A percentile compares a stretch with the other conserved stretches of the same genome.
These are phyloP conservation scores for Staurois parvus DNA, from an alignment of 2,797 vertebrate species.

Conservation along the genomic window DNA sequence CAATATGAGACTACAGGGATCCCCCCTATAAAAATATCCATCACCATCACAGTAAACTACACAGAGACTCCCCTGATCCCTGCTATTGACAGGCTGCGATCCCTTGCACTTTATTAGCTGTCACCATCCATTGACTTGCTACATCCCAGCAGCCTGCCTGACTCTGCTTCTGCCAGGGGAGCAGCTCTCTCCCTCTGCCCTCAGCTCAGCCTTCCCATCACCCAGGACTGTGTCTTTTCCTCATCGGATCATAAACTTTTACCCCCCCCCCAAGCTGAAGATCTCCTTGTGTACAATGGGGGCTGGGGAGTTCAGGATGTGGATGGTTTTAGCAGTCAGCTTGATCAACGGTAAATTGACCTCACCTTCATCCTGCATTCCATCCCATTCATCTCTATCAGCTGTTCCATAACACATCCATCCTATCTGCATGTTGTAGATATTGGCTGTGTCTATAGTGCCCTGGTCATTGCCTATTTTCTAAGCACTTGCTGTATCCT, in stretches of 20 bases:
- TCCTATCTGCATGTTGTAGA: neutral
- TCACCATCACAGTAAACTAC: neutral
- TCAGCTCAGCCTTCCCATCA: neutral
- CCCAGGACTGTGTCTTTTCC: slow-evolving; percentile 7
- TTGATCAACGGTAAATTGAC: slow-evolving; percentile 74
- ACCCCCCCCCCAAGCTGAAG: slow-evolving; percentile 5
- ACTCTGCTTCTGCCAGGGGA: slow-evolving; percentile 28
- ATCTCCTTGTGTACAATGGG: slow-evolving; percentile 67
- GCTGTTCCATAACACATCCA: slow-evolving; percentile 1
- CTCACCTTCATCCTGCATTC: neutral
- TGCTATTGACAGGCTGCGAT: slow-evolving; percentile 37
- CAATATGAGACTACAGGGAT: slow-evolving; percentile 20
- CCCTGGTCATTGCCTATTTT: neutral
- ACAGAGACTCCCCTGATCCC: neutral
- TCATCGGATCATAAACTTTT: slow-evolving; percentile 51
- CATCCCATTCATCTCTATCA: neutral
- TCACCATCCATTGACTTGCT: slow-evolving; percentile 32
- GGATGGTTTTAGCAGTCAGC: slow-evolving; percentile 73
- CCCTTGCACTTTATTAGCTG: slow-evolving; percentile 48
- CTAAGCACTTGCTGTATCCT: neutral
- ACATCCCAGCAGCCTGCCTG: slow-evolving; percentile 46
- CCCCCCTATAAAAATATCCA: slow-evolving; percentile 21
- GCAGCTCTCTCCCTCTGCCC: slow-evolving; percentile 24
- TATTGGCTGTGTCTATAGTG: neutral
- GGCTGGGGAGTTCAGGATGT: slow-evolving; percentile 66